These are phyloP conservation scores for Heliconius charithonia DNA, from an alignment of 2,888 invertebrate species.

Conservation along the genomic window DNA sequence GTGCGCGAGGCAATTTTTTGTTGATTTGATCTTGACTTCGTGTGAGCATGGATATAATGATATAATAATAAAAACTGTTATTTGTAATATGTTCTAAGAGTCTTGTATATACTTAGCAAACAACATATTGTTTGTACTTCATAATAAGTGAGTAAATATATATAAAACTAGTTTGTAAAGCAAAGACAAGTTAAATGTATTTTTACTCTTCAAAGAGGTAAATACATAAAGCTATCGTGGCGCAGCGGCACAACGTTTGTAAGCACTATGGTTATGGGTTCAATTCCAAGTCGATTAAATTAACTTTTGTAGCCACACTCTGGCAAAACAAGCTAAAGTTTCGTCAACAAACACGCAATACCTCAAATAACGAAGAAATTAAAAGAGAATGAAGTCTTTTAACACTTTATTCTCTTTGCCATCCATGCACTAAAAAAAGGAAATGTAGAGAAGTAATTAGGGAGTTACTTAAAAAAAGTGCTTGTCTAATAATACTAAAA, in stretches of 20 bases:
- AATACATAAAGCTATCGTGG: background rate
- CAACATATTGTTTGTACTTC: constrained; percentile 6
- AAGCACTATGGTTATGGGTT: background rate
- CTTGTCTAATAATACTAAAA: background rate
- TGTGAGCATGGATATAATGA: background rate
- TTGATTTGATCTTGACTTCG: constrained; percentile 3
- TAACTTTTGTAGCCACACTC: background rate
- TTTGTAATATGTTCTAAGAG: background rate
- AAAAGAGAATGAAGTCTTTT: no score
- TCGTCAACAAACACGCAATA: no score
- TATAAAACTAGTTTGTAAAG: background rate
- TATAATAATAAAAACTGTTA: background rate
- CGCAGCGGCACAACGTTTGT: background rate
- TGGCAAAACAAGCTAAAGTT: no score
- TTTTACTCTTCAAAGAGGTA: background rate
- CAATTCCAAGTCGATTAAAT: background rate
- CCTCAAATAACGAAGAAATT: no score
- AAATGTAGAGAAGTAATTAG: background rate
- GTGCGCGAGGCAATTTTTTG: background rate
- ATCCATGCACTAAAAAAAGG: no score
- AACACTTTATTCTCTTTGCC: no score
- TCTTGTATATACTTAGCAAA: background rate
- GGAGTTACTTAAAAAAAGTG: background rate
- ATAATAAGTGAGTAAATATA: constrained; percentile 6
- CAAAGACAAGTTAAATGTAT: background rate